Evolutionary conservation across 2,888 invertebrate species (phyloP), one percentile per base, ranked within the genome.

Genomic region (Globia sparganii): DNA sequence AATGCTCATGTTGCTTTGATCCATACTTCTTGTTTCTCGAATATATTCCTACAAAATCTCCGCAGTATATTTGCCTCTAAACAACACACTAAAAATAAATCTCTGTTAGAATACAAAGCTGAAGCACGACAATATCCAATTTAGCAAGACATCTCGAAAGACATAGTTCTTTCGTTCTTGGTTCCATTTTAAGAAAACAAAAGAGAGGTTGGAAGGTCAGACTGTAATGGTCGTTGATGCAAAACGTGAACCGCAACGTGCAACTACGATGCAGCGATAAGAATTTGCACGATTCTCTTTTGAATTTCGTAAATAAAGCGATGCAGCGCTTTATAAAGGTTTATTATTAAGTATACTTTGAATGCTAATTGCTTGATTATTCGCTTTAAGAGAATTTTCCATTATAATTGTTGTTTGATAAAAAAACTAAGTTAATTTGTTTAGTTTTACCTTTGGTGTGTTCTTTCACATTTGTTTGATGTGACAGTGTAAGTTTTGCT

Each of bases 211-310:
- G 76, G 83, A 56, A 87, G 86, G 69, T 88, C 87, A 80, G 18
- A 46, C 68, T 76, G 71, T 66, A 68, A 77, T 88, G 86, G 88
- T 75, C 65, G 77, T 75, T 75, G 86, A 89, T 91, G 88, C 90
- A 90, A 92, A 93, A 92, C 91, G 91, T 90, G 90, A 92, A 92
- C 84, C 80, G 77, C 91, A 91, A 92, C 94, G 94, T 94, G 94
- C 92, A 86, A 77, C 90, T 88, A 88, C 88, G 95, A 94, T 95
- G 91, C 87, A 77, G 88, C 87, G 95, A 96, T 95, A 94, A 93
- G 91, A 90, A 91, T 92, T 92, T 90, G 93, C 95, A 95, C 95
- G 95, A 95, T 91, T 94, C 91, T 88, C 79, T 81, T 77, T 76
- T 78, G 80, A 72, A 70, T 81, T 80, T 84, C 68, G 83, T 82